Conservation (phyloP, 35 echinoderm and acorn worm species). For the Ptychodera flava region DNA sequence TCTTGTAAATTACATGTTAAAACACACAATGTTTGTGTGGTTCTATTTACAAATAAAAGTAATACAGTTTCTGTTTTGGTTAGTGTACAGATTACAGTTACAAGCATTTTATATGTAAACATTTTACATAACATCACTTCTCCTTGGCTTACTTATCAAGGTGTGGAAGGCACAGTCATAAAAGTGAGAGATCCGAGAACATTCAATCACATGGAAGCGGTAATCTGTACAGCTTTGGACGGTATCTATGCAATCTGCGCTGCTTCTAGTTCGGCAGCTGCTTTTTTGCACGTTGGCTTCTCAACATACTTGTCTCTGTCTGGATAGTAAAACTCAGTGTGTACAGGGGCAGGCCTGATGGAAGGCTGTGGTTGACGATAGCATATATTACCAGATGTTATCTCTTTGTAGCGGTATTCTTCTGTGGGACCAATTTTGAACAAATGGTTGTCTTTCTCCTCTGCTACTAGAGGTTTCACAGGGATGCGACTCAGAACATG, state of each 20-base stretch:
- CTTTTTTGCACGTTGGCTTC: conserved; percentile 53
- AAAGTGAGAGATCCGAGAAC: too few relatives aligned
- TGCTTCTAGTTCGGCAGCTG: conserved; percentile 22
- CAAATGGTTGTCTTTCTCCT: conserved; percentile 58
- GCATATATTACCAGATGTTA: conserved; percentile 60
- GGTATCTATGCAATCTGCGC: background rate
- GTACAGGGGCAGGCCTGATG: conserved; percentile 58
- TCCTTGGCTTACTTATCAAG: too few relatives aligned
- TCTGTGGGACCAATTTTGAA: conserved; percentile 48
- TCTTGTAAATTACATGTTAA: too few relatives aligned
- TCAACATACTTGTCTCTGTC: conserved; percentile 68
- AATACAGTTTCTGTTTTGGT: too few relatives aligned
- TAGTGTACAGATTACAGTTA: too few relatives aligned
- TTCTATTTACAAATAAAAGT: too few relatives aligned
- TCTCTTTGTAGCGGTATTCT: conserved; percentile 24
- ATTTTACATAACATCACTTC: too few relatives aligned
- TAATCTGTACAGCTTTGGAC: too few relatives aligned
- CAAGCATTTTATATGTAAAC: too few relatives aligned
- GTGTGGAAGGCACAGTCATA: too few relatives aligned
- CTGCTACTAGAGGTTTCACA: conserved; percentile 33
- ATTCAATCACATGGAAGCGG: too few relatives aligned
- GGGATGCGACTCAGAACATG: conserved; percentile 40
- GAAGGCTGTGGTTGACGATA: conserved; percentile 67
- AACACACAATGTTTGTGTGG: too few relatives aligned
- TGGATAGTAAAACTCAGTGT: conserved; percentile 94